Conservation (phyloP, 2,888 invertebrate species). For the Escarpia spicata region DNA sequence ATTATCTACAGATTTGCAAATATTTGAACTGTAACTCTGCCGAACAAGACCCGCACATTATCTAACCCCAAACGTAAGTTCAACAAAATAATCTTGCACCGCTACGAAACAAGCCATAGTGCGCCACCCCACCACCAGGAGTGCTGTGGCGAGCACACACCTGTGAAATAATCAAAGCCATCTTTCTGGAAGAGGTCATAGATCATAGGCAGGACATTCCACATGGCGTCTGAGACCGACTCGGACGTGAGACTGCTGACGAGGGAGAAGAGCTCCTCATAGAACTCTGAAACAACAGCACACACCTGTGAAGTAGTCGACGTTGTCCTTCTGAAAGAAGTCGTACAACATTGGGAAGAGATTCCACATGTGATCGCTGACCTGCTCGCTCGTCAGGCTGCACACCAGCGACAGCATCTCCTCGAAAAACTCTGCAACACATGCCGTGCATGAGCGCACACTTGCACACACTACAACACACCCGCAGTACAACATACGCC, state of each 20-base stretch:
- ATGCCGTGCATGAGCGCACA: neutral
- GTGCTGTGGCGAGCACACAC: conserved; percentile 47
- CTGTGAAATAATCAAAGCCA: conserved; percentile 89
- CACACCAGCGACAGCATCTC: conserved; percentile 93
- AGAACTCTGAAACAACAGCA: conserved; percentile 78
- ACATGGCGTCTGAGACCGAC: conserved; percentile 91
- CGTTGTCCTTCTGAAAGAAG: conserved; percentile 91
- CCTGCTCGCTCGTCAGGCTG: conserved; percentile 85
- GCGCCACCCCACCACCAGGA: neutral
- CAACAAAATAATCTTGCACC: neutral
- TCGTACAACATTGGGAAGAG: conserved; percentile 76
- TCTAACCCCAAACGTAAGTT: neutral
- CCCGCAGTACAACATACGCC: too few species aligned
- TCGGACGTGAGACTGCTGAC: conserved; percentile 91
- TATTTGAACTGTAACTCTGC: too few species aligned
- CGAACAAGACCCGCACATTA: neutral
- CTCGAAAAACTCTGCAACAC: conserved; percentile 87
- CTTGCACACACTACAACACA: neutral
- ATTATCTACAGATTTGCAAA: too few species aligned
- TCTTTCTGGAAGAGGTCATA: conserved; percentile 87
- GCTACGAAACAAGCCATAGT: neutral
- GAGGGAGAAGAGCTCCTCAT: conserved; percentile 93
- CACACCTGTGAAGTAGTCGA: conserved; percentile 82
- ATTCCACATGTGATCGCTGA: conserved; percentile 96
- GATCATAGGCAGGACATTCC: conserved; percentile 85